Evolutionary conservation across 2,113 vertebrate genomes (phyloP), one percentile per base, ranked within the genome.

Genomic region (Camelus dromedarius): DNA sequence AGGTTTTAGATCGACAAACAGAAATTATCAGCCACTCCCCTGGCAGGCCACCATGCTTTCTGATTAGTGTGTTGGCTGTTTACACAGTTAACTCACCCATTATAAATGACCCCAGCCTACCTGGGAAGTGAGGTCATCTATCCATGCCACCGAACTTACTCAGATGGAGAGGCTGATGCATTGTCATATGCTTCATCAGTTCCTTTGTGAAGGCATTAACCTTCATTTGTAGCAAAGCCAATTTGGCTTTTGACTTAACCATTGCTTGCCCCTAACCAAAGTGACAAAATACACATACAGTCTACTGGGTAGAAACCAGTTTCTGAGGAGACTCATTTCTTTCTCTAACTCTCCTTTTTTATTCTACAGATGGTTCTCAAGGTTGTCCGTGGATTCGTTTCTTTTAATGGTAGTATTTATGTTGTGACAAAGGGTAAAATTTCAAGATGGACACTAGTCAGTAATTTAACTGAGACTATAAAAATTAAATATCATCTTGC

Each of bases 1-100:
- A 96, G 79, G n/a, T 89, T 80, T 94, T 48, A 96, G 79, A 96
- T 52, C 0, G n/a, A 97, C 92, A 96, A 87, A 85, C 92, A 95
- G 64, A 95, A 97, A 95, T 85, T 19, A 96, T 54, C 70, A 92
- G 96, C 93, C 54, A 79, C 80, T 96, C 83, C 91, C 66, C 76
- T 81, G 86, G 70, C 54, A 77, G 58, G 70, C 56, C 12, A 72
- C 24, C 73, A 46, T 94, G 66, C 58, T 77, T 96, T 96, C 69
- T 81, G 89, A 95, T 95, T 89, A 95, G 91, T 66, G 32, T 35
- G 48, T 12, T 91, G 77, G 58, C 86, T 90, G 58, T 94, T 97
- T 91, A 95, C 86, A 54, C 38, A 84, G 95, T 96, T 95, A 90
- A 94, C 72, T 70, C 66, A 72, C 76, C 77, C 72, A 26, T 92